Conservation (phyloP, 2,797 vertebrate genomes). For the Takifugu rubripes region DNA sequence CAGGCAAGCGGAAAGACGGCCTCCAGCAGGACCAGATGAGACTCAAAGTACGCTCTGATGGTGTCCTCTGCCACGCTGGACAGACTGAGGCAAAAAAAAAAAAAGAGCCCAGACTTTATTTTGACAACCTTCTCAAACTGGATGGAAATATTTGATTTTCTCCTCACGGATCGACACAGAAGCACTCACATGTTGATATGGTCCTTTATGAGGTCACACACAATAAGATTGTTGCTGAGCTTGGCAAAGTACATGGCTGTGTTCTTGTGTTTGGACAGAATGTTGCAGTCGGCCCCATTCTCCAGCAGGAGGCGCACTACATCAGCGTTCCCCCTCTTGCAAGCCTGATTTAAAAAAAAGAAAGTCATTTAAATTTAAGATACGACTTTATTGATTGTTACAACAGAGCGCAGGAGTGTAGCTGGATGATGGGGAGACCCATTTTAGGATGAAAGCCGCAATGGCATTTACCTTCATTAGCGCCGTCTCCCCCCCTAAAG, state of each 20-base stretch:
- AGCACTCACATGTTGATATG: conserved; percentile 87
- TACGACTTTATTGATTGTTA: not conserved
- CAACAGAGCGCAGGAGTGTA: no score
- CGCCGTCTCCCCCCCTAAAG: conserved; percentile 88
- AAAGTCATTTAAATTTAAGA: not conserved
- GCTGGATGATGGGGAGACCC: not conserved
- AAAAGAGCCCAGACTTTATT: not conserved
- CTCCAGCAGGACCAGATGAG: conserved; percentile 86
- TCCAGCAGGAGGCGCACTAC: conserved; percentile 94
- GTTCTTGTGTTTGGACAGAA: conserved; percentile 91
- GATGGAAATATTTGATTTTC: no score
- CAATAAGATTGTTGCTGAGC: conserved; percentile 84
- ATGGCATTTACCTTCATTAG: conserved; percentile 88
- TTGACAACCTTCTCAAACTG: not conserved
- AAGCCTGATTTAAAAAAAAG: conserved; percentile 76
- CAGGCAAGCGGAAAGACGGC: conserved; percentile 91
- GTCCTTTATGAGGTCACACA: conserved; percentile 88
- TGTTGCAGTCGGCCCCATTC: conserved; percentile 92
- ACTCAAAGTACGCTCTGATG: conserved; percentile 90
- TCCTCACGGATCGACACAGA: not conserved
- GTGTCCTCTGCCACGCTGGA: conserved; percentile 89
- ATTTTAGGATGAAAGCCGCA: not conserved
- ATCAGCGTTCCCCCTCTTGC: conserved; percentile 92
- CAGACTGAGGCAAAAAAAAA: conserved; percentile 67
- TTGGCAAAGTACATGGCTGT: conserved; percentile 90